These are phyloP conservation scores for Entomobrya multifasciata DNA, from an alignment of 2,888 invertebrate species.

Conservation along the genomic window DNA sequence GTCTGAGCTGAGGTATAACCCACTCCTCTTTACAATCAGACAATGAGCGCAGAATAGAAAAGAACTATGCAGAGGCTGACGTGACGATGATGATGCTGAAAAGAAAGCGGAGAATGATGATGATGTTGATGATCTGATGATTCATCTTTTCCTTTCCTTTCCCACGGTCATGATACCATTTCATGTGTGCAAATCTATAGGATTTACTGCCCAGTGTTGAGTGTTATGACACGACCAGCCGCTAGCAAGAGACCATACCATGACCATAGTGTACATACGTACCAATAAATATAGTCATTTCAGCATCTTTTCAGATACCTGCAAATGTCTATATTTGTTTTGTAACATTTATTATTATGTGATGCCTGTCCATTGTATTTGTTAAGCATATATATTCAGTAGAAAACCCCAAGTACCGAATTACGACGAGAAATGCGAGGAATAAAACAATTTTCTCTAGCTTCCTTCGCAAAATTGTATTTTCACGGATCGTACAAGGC, in stretches of 20 bases:
- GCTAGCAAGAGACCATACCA: neutral
- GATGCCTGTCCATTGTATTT: neutral
- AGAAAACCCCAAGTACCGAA: neutral
- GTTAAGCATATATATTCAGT: neutral
- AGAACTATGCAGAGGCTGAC: neutral
- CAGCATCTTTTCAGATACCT: slow-evolving; percentile 11
- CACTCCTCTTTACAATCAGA: too few relatives aligned
- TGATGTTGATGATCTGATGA: slow-evolving; percentile 53
- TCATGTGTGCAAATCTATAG: neutral
- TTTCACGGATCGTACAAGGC: neutral
- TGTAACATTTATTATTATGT: neutral
- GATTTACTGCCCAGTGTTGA: neutral
- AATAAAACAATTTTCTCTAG: slow-evolving; percentile 34
- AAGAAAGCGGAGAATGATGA: slow-evolving; percentile 35
- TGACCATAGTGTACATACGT: neutral
- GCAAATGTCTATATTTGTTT: neutral
- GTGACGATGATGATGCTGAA: slow-evolving; percentile 29
- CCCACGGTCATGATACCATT: slow-evolving; percentile 2
- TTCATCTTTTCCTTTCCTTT: slow-evolving; percentile 49
- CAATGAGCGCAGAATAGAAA: slow-evolving; percentile 36
- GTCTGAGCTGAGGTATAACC: neutral
- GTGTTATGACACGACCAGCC: neutral
- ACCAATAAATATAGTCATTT: neutral
- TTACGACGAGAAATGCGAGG: slow-evolving; percentile 19
- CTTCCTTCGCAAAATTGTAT: slow-evolving; percentile 3